Evolutionary conservation across 2,888 invertebrate genomes (phyloP).

Genomic region (Branchellion lobata): DNA sequence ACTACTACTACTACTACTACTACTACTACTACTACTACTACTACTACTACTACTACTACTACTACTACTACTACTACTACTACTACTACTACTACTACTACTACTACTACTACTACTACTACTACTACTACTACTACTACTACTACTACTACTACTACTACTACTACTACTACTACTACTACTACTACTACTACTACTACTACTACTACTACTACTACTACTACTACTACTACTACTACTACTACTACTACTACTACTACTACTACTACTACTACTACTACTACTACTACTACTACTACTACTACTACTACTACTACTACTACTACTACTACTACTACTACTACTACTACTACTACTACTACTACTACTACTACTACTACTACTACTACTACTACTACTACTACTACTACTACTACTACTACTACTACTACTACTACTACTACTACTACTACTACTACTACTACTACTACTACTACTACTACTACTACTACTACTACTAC

Average conservation of each 20-base stretch:
- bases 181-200: conserved; percentile 29
- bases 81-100: conserved; percentile 3
- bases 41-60: neutral
- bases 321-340: conserved; percentile 5
- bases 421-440: neutral
- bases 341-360: neutral
- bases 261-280: conserved; percentile 19
- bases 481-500: neutral
- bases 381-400: neutral
- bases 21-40: conserved; percentile 20
- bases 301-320: conserved; percentile 4
- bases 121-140: conserved; percentile 20
- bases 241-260: conserved; percentile 14
- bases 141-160: conserved; percentile 27
- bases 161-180: conserved; percentile 29
- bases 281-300: conserved; percentile 16
- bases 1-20: conserved; percentile 20
- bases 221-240: neutral
- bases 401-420: neutral
- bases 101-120: conserved; percentile 25
- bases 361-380: neutral
- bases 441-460: neutral
- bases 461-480: neutral
- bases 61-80: conserved; percentile 23
- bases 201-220: conserved; percentile 24